A percentile compares a stretch with the other conserved stretches of the same genome.
Conservation (phyloP, 2,113 vertebrate species). For the Calidris pygmaea region DNA sequence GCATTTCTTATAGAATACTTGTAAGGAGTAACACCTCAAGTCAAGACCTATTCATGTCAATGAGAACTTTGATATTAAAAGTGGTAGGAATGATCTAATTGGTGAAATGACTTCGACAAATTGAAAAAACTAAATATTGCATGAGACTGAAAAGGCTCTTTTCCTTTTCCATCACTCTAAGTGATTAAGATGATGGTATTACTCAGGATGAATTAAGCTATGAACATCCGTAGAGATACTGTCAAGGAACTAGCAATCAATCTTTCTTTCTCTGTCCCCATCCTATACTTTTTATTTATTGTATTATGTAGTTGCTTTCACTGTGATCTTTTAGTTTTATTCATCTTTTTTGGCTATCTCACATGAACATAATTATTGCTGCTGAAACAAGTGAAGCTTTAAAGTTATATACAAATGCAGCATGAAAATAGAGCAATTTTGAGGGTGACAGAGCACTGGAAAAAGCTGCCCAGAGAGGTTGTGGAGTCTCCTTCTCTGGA, state of each 20-base stretch:
- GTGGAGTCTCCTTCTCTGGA: background rate
- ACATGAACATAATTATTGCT: background rate
- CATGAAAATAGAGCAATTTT: background rate
- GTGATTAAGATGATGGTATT: background rate
- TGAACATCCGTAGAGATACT: background rate
- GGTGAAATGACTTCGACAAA: background rate
- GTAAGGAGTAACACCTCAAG: background rate
- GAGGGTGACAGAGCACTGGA: background rate
- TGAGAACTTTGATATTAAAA: constrained; percentile 8
- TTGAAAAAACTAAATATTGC: background rate
- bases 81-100: background rate
- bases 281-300: background rate
- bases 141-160: background rate
- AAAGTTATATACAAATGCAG: background rate
- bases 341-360: background rate
- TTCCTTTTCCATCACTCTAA: background rate
- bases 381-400: background rate
- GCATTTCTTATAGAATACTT: background rate
- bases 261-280: background rate
- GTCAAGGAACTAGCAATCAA: background rate
- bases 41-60: background rate
- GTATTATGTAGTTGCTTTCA: background rate
- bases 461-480: background rate
- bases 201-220: background rate
- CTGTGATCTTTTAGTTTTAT: background rate